A percentile compares a stretch with the other conserved stretches of the same genome.
phyloP scores from a whole-genome alignment of 2,113 vertebrate species.

The Nannobrachium achirus region DNA sequence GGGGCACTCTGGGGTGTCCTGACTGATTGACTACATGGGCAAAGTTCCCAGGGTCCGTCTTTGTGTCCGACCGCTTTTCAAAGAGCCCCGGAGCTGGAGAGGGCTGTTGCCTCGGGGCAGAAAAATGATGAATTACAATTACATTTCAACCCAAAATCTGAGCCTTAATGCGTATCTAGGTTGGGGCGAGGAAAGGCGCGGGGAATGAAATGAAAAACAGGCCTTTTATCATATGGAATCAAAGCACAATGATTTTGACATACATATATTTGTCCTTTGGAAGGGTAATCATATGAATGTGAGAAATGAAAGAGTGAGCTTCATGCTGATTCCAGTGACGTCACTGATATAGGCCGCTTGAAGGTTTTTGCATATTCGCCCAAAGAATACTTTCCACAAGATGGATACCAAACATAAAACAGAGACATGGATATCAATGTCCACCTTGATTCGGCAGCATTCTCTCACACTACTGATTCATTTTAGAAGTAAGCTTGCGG shows the following conservation, averaged over 20 bases:
- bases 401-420: conserved; percentile 17
- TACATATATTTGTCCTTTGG: conserved; percentile 57
- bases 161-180: conserved; percentile 54
- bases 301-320: conserved; percentile 58
- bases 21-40: conserved; percentile 84
- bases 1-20: conserved; percentile 80
- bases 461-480: neutral
- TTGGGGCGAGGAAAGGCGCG: conserved; percentile 70
- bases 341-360: conserved; percentile 56
- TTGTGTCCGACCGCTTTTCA: conserved; percentile 82
- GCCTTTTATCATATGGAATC: conserved; percentile 69
- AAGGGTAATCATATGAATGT: conserved; percentile 67
- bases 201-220: conserved; percentile 63
- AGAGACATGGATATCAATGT: conserved; percentile 9
- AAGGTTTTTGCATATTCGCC: conserved; percentile 50
- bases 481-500: neutral
- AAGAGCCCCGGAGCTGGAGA: conserved; percentile 81
- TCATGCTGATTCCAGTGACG: conserved; percentile 57
- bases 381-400: neutral
- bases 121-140: conserved; percentile 84
- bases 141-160: conserved; percentile 79
- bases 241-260: conserved; percentile 71
- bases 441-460: neutral
- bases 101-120: conserved; percentile 77
- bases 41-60: conserved; percentile 84